phyloP scores from a whole-genome alignment of 2,888 invertebrate species.

The Celastrina argiolus region DNA sequence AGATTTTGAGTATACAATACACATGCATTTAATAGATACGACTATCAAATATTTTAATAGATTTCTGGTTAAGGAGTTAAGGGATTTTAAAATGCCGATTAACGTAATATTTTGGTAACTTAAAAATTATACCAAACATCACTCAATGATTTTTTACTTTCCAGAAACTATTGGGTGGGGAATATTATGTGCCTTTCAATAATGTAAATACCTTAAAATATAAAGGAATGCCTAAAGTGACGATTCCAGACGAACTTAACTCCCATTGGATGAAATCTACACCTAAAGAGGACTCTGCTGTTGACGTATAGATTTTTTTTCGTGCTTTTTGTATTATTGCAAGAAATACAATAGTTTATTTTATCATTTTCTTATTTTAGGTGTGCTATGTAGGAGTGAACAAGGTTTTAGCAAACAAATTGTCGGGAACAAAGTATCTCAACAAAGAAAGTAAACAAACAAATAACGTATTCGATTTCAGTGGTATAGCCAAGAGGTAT shows the following conservation, averaged over 20 bases:
- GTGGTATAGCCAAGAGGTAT: conserved; percentile 48
- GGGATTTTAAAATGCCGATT: too few relatives aligned
- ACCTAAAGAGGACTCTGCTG: conserved; percentile 26
- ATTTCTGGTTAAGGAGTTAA: too few relatives aligned
- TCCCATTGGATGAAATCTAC: conserved; percentile 44
- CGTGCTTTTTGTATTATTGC: conserved; percentile 25
- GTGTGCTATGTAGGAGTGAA: conserved; percentile 48
- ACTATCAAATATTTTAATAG: too few relatives aligned
- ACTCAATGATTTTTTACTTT: too few relatives aligned
- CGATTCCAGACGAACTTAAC: conserved; percentile 39
- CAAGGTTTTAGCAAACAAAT: conserved; percentile 42
- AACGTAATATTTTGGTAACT: too few relatives aligned
- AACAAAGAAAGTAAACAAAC: conserved; percentile 27
- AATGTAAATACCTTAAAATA: conserved; percentile 25
- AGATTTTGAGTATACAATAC: too few relatives aligned
- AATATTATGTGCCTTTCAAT: conserved; percentile 38
- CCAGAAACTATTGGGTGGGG: conserved; percentile 43
- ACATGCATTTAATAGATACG: too few relatives aligned
- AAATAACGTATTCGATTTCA: conserved; percentile 49
- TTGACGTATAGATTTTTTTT: too few relatives aligned
- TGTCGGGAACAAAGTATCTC: conserved; percentile 35
- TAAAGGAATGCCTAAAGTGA: conserved; percentile 34
- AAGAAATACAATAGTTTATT: not conserved
- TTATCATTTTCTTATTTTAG: conserved; percentile 41
- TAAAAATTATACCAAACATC: too few relatives aligned